Conservation (phyloP, 2,797 vertebrate genomes). For the Onychomys torridus region DNA sequence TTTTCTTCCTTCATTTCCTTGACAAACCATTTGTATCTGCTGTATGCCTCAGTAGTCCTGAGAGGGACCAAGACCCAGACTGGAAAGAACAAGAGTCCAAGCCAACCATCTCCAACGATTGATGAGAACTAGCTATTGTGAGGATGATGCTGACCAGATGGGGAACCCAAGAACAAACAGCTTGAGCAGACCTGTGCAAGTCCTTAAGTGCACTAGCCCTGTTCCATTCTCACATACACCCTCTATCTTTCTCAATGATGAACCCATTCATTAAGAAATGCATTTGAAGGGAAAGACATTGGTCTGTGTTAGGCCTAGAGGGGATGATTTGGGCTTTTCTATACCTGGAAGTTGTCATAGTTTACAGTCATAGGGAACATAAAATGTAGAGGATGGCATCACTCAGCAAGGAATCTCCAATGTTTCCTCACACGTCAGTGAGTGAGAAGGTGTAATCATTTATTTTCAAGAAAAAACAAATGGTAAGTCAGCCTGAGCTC, state of each 20-base stretch:
- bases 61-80: not conserved
- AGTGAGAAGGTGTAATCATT: not conserved
- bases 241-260: not conserved
- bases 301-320: not conserved
- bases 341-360: not conserved
- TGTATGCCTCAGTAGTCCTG: slow-evolving; percentile 1
- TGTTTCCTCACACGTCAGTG: not conserved
- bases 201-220: not conserved
- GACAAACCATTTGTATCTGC: not conserved
- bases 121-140: not conserved
- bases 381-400: not conserved
- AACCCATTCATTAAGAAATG: not conserved
- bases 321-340: slow-evolving; percentile 29
- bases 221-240: not conserved
- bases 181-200: not conserved
- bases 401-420: not conserved
- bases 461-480: slow-evolving; percentile 45
- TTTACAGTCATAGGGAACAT: not conserved
- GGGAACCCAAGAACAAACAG: slow-evolving; percentile 15
- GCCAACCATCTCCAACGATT: not conserved
- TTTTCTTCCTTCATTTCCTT: slow-evolving; percentile 1
- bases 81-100: not conserved
- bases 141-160: not conserved
- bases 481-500: not conserved
- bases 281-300: not conserved